Percentiles rank a stretch among this genome's conserved stretches.
phyloP scores from a whole-genome alignment of 1,140 invertebrate species.

The Oncopeltus fasciatus region DNA sequence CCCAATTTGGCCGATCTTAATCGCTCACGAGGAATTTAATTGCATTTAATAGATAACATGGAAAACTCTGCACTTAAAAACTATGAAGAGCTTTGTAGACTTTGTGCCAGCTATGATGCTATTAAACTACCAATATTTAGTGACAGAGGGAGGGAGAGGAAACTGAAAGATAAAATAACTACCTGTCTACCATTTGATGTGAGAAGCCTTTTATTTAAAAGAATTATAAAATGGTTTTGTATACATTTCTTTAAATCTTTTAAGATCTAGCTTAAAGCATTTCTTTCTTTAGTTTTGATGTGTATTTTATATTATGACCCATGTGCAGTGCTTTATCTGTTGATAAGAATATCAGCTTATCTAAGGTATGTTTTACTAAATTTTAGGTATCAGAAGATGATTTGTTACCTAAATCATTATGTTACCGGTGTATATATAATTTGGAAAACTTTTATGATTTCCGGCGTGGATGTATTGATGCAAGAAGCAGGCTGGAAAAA shows the following conservation, averaged over 20 bases:
- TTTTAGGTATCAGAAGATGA: constrained; percentile 35
- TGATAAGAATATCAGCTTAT: too few species aligned
- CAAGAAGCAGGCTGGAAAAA: constrained; percentile 31
- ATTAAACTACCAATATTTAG: constrained; percentile 37
- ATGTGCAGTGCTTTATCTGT: too few species aligned
- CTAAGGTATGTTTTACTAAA: too few species aligned
- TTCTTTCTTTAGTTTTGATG: too few species aligned
- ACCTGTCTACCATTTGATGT: constrained; percentile 37
- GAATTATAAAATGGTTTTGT: too few species aligned
- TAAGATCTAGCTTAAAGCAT: too few species aligned
- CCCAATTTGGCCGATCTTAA: not conserved
- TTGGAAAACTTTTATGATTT: constrained; percentile 40
- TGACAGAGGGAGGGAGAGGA: constrained; percentile 34
- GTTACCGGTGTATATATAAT: constrained; percentile 38
- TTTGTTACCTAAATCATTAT: constrained; percentile 34
- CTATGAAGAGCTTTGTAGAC: constrained; percentile 35
- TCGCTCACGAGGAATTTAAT: not conserved
- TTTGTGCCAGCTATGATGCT: constrained; percentile 36
- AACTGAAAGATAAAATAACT: constrained; percentile 36
- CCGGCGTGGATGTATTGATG: constrained; percentile 35
- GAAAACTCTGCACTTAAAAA: constrained; percentile 21
- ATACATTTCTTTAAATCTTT: too few species aligned
- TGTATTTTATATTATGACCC: too few species aligned
- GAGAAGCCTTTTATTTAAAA: too few species aligned
- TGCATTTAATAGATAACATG: not conserved